phyloP scores from a whole-genome alignment of 2,888 invertebrate species.

The Calliopum simillimum region DNA sequence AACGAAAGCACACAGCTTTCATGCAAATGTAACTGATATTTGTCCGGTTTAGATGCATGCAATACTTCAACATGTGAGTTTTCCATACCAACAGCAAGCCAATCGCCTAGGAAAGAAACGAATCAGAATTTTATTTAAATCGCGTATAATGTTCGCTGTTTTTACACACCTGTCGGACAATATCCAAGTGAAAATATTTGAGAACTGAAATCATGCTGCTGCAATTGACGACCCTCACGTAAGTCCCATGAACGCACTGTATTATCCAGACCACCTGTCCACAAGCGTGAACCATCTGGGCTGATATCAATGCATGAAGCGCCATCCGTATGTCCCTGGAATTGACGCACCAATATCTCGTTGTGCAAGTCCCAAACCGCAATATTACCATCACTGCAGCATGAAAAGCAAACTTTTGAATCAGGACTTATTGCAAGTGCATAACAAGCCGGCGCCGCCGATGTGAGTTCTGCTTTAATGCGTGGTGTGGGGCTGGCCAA shows the following conservation, averaged over 20 bases:
- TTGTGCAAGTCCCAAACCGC: slow-evolving; percentile 95
- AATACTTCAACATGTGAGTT: slow-evolving; percentile 96
- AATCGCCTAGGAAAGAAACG: slow-evolving; percentile 74
- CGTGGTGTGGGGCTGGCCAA: slow-evolving; percentile 90
- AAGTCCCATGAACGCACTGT: slow-evolving; percentile 98
- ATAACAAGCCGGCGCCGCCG: slow-evolving; percentile 96
- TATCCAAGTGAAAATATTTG: slow-evolving; percentile 89
- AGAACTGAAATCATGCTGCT: slow-evolving; percentile 95
- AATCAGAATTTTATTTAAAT: slow-evolving; percentile 2
- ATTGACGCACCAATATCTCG: slow-evolving; percentile 91
- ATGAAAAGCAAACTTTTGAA: slow-evolving; percentile 97
- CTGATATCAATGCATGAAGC: slow-evolving; percentile 98
- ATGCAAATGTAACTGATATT: slow-evolving; percentile 95
- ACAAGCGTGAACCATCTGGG: slow-evolving; percentile 87
- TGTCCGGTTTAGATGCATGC: slow-evolving; percentile 90
- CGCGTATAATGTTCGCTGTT: background rate
- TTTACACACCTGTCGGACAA: slow-evolving; percentile 82
- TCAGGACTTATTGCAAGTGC: slow-evolving; percentile 97
- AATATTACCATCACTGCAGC: slow-evolving; percentile 98
- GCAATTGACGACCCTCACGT: slow-evolving; percentile 90
- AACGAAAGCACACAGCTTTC: slow-evolving; percentile 97
- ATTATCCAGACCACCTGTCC: slow-evolving; percentile 96
- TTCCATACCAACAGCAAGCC: slow-evolving; percentile 99
- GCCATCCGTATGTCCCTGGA: slow-evolving; percentile 97
- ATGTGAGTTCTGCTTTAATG: slow-evolving; percentile 90